A percentile compares a stretch with the other conserved stretches of the same genome.
Evolutionary conservation across 2,797 vertebrate species (phyloP).

Genomic region (Iguana delicatissima): DNA sequence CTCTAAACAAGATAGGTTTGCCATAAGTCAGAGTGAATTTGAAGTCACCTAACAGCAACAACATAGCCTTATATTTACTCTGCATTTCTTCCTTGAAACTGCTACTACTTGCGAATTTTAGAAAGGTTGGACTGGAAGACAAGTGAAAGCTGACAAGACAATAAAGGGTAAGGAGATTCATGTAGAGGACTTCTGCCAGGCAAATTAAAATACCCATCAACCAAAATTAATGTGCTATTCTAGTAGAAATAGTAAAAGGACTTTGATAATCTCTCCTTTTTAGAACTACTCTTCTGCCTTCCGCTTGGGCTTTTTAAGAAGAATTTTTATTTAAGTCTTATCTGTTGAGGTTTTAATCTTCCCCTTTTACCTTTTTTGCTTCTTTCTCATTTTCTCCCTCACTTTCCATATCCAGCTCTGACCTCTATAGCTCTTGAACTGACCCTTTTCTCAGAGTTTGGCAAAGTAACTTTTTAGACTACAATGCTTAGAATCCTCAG

Average conservation of each 20-base stretch:
- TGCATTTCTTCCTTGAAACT: not conserved
- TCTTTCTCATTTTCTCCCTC: not conserved
- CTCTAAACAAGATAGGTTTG: no score
- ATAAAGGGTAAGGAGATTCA: not conserved
- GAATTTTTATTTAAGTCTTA: not conserved
- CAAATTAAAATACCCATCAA: constrained; percentile 4
- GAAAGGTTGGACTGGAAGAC: not conserved
- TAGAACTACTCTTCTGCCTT: not conserved
- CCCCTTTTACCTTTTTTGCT: not conserved
- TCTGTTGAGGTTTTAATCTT: not conserved
- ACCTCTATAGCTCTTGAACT: not conserved
- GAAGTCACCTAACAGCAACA: no score
- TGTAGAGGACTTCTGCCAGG: not conserved
- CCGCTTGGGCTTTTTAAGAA: not conserved
- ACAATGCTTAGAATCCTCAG: no score
- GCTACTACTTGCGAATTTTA: not conserved
- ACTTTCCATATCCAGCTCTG: not conserved
- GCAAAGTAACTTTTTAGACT: not conserved
- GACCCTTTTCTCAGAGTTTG: not conserved
- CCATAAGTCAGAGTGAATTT: no score
- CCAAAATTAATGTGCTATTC: not conserved
- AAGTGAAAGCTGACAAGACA: not conserved
- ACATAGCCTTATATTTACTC: not conserved
- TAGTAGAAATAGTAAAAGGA: not conserved
- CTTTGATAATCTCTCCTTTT: not conserved